Base-by-base conservation (phyloP, 1,140 invertebrate species). In the Hylaeus anthracinus region DNA sequence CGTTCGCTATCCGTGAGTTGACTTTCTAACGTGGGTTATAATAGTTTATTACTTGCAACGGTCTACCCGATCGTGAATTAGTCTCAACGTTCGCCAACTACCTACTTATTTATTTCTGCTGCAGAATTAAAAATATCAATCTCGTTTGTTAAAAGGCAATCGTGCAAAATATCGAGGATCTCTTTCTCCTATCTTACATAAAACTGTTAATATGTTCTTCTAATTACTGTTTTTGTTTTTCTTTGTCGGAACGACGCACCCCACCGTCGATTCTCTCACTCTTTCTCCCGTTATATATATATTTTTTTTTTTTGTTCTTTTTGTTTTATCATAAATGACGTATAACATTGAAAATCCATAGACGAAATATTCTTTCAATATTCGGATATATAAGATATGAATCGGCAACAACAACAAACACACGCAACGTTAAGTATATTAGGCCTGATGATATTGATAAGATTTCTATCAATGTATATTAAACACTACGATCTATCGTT, bases 401-500 rank as follows among this genome's bases (percentile, higher is more conserved):
- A 90, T 91, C 81, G 87, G 83, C 89, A 92, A 92, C 90, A 93
- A 92, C 91, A 93, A 93, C 88, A 92, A 89, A 89, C 92, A 92
- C 89, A 92, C 86, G 87, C 91, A 91, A 92, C 90, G 88, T 91
- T 93, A 92, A 92, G 91, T 92, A 93, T 92, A 92, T 92, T 93
- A 92, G 92, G 92, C 92, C 92, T 88, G 91, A 92, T 91, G 86
- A 91, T 90, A 91, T 91, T 88, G 83, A 88, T 90, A 87, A 89
- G 86, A 87, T 56, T 73, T 77, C 67, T 74, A 82, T 75, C 79
- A 69, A 75, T 60, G 56, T 73, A 80, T 80, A 60, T 73, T 74
- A 85, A 60, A 79, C 82, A 56, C 75, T 73, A 84, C 64, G 55
- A 73, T 79, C 69, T 73, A 83, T 83, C 77, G 71, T 79, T 79